These are phyloP conservation scores for Choreutis nemorana DNA, from an alignment of 2,888 invertebrate genomes.

Conservation along the genomic window DNA sequence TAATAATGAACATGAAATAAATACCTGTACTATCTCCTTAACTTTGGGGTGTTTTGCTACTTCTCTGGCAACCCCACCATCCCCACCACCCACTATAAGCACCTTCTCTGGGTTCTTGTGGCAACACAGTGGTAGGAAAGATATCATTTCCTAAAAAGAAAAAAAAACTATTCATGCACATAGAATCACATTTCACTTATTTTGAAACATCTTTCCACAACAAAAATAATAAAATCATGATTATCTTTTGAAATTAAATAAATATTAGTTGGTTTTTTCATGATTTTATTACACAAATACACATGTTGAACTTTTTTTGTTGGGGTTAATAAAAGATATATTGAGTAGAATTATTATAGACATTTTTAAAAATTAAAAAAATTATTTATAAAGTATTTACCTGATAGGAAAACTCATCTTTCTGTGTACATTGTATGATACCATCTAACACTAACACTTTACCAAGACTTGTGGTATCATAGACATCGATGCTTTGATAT, in stretches of 20 bases:
- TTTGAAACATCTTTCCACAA: background rate
- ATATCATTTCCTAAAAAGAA: conserved; percentile 84
- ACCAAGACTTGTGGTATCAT: conserved; percentile 84
- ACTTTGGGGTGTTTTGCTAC: conserved; percentile 92
- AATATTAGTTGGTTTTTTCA: background rate
- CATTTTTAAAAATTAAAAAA: background rate
- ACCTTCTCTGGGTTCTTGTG: conserved; percentile 92
- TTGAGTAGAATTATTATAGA: background rate
- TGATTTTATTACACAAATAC: no score
- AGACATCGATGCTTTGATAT: conserved; percentile 85
- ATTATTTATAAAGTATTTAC: conserved; percentile 17
- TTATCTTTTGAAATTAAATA: background rate
- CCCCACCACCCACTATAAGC: conserved; percentile 96
- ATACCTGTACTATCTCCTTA: conserved; percentile 77
- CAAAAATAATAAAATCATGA: background rate
- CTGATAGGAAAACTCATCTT: conserved; percentile 97
- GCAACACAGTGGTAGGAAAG: conserved; percentile 89
- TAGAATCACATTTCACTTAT: background rate
- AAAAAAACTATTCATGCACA: background rate
- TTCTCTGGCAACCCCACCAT: conserved; percentile 97
- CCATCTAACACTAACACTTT: conserved; percentile 91
- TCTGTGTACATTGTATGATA: conserved; percentile 95
- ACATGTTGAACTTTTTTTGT: no score
- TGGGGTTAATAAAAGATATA: background rate
- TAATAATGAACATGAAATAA: no score